These are phyloP conservation scores for Perodicticus potto DNA, from an alignment of 2,797 vertebrate genomes.

Conservation along the genomic window DNA sequence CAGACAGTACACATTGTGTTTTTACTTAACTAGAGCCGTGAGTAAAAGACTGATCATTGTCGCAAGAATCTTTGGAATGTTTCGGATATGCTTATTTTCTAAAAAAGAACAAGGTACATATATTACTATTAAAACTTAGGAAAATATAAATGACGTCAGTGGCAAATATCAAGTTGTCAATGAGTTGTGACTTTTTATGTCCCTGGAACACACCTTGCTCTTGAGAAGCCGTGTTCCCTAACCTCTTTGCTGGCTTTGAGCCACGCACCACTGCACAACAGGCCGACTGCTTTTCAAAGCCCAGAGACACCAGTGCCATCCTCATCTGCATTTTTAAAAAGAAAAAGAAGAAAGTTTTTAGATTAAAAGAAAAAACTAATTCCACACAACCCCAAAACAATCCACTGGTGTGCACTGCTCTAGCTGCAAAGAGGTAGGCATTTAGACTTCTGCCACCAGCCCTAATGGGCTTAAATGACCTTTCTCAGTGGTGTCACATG, in stretches of 20 bases:
- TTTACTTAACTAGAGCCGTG: constrained; percentile 31
- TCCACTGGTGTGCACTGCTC: background rate
- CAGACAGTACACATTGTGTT: background rate
- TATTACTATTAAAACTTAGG: background rate
- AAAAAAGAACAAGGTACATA: background rate
- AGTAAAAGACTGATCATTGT: background rate
- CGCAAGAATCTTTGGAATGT: constrained; percentile 15
- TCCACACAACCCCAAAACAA: background rate
- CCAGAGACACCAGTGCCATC: background rate
- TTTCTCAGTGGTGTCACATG: background rate
- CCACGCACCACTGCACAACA: background rate
- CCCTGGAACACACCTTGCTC: background rate
- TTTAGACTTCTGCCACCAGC: background rate
- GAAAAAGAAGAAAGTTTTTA: background rate
- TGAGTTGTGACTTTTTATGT: background rate
- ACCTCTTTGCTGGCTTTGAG: background rate
- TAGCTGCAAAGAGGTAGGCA: background rate
- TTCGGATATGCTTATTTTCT: background rate
- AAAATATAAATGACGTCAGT: background rate
- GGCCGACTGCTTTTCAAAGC: background rate
- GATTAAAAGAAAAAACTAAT: background rate
- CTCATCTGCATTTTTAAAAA: constrained; percentile 45
- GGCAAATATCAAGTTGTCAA: background rate
- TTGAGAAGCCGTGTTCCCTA: background rate
- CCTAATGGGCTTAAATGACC: background rate